A percentile compares a stretch with the other conserved stretches of the same genome.
Conservation (phyloP, 2,113 vertebrate genomes). For the Nycticorax nycticorax region DNA sequence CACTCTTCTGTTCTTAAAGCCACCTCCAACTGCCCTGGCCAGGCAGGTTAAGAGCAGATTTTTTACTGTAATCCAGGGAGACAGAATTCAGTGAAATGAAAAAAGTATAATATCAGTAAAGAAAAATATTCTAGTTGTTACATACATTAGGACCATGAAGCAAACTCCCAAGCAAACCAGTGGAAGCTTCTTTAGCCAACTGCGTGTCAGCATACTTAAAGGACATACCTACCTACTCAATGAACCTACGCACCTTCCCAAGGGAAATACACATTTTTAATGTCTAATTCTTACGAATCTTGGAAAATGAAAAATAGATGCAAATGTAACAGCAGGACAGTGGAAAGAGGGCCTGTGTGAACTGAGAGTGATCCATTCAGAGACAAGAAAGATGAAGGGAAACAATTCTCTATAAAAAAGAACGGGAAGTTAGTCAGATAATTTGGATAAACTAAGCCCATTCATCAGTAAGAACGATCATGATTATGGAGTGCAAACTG, state of each 20-base stretch:
- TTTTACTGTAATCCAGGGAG: not conserved
- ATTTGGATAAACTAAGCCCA: not conserved
- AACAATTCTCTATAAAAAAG: not conserved
- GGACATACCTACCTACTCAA: not conserved
- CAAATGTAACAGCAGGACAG: not conserved
- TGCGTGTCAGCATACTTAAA: not conserved
- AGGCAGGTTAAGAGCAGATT: not conserved
- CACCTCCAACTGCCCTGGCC: not conserved
- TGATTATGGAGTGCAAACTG: not conserved
- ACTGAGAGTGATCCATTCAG: not conserved
- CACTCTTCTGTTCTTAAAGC: not conserved
- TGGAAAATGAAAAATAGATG: not conserved
- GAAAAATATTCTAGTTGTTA: not conserved
- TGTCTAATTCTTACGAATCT: not conserved
- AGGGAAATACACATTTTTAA: not conserved
- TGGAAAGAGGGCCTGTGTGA: not conserved
- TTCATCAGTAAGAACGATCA: not conserved
- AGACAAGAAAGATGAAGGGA: not conserved
- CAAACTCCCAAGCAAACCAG: not conserved
- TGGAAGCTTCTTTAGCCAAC: not conserved
- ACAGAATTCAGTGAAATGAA: not conserved
- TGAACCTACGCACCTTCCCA: not conserved
- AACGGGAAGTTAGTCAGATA: not conserved
- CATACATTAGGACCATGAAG: not conserved
- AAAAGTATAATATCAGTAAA: not conserved